Conservation (phyloP, 2,113 vertebrate species). For the Pardalotus punctatus region DNA sequence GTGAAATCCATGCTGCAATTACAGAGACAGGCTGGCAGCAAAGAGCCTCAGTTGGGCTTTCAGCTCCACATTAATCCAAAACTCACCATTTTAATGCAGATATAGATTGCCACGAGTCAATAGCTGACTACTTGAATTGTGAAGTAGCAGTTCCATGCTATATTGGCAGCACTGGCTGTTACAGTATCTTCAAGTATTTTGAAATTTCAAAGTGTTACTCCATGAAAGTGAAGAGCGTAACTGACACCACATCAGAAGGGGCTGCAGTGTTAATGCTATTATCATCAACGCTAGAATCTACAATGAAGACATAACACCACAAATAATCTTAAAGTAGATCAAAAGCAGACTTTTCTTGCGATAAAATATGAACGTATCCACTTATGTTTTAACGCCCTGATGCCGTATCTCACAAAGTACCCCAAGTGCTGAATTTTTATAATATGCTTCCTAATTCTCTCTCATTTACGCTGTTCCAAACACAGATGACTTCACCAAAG, state of each 20-base stretch:
- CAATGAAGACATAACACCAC: constrained; percentile 10
- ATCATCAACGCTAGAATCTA: not conserved
- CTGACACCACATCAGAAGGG: constrained; percentile 16
- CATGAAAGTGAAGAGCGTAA: constrained; percentile 37
- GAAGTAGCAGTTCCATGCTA: constrained; percentile 70
- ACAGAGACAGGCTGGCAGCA: constrained; percentile 83
- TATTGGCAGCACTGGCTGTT: constrained; percentile 71
- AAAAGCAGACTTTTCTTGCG: not conserved
- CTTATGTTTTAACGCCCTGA: not conserved
- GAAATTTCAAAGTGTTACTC: constrained; percentile 70
- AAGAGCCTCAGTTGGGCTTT: constrained; percentile 82
- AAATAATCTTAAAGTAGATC: not conserved
- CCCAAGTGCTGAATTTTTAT: not conserved
- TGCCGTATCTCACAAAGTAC: not conserved
- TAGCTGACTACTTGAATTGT: constrained; percentile 82
- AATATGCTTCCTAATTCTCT: not conserved
- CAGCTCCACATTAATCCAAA: constrained; percentile 85
- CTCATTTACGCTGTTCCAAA: not conserved
- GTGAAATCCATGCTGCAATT: constrained; percentile 85
- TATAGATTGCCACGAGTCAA: constrained; percentile 84
- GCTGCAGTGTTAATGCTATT: constrained; percentile 15
- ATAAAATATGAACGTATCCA: rapidly evolving
- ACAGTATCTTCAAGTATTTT: constrained; percentile 70
- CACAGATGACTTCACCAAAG: not conserved
- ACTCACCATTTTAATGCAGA: constrained; percentile 84